Conservation (phyloP, 1,140 invertebrate genomes). For the Drosophila rhopaloa region DNA sequence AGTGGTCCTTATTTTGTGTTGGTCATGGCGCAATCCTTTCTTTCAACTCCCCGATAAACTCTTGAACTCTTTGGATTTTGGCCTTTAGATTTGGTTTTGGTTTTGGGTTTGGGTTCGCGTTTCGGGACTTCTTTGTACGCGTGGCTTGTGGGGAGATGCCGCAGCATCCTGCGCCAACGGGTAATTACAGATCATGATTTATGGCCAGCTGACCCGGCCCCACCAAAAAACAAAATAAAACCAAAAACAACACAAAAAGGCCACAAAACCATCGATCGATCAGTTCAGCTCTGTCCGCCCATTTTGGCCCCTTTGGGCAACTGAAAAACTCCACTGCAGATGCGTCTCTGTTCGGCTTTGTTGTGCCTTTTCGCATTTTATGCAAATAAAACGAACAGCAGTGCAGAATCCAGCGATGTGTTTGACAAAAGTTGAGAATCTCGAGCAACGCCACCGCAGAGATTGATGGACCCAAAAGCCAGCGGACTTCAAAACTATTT, state of each 20-base stretch:
- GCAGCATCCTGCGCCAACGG: constrained; percentile 82
- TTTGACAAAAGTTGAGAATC: constrained; percentile 68
- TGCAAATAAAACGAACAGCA: constrained; percentile 58
- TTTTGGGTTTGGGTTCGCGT: background rate
- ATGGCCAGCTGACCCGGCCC: constrained; percentile 58
- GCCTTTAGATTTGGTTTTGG: constrained; percentile 1
- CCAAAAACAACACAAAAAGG: constrained; percentile 3
- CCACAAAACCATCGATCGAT: constrained; percentile 77
- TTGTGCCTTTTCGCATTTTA: constrained; percentile 44
- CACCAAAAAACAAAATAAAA: constrained; percentile 19
- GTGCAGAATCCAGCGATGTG: constrained; percentile 34
- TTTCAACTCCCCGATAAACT: constrained; percentile 58
- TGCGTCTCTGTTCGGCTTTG: constrained; percentile 16
- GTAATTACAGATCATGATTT: constrained; percentile 83
- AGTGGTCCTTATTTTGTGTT: constrained; percentile 45
- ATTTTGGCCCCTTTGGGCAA: constrained; percentile 81
- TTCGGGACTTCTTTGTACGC: constrained; percentile 46
- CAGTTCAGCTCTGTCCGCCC: constrained; percentile 82
- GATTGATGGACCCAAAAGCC: constrained; percentile 58
- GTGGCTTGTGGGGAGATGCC: constrained; percentile 71
- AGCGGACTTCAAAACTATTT: constrained; percentile 70
- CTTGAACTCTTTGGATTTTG: constrained; percentile 50
- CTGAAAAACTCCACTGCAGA: constrained; percentile 21
- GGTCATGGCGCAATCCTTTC: constrained; percentile 73
- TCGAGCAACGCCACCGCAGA: constrained; percentile 69